These are phyloP conservation scores for Nettapus auritus DNA, from an alignment of 2,113 vertebrate genomes.

Conservation along the genomic window DNA sequence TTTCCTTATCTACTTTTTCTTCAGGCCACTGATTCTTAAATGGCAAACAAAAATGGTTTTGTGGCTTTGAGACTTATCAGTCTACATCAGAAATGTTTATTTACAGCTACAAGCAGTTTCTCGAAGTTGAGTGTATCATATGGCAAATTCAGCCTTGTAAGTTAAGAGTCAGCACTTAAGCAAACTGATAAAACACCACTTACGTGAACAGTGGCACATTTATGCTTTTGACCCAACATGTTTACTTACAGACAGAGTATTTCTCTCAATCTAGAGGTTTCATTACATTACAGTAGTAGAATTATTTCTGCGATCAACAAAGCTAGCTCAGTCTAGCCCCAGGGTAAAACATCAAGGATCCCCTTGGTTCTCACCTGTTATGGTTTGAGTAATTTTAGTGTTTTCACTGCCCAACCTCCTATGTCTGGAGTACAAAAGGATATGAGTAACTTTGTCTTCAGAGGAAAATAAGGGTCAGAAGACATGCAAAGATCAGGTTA, in stretches of 20 bases:
- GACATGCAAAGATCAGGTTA: neutral
- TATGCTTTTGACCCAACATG: neutral
- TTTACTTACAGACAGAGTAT: neutral
- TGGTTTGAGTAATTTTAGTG: neutral
- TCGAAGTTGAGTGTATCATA: neutral
- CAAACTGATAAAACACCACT: slow-evolving; percentile 55
- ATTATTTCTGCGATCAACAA: neutral
- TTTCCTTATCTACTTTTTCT: slow-evolving; percentile 42
- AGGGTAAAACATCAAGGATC: neutral
- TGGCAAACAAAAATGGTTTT: slow-evolving; percentile 50
- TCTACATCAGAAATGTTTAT: slow-evolving; percentile 46
- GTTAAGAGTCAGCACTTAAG: slow-evolving; percentile 34
- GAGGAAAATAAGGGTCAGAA: neutral
- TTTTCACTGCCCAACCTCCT: neutral
- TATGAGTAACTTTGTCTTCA: neutral
- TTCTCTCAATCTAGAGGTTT: neutral
- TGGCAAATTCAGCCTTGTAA: slow-evolving; percentile 27
- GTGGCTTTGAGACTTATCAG: slow-evolving; percentile 44
- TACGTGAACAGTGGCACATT: slow-evolving; percentile 36
- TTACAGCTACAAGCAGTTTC: slow-evolving; percentile 41
- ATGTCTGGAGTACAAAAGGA: neutral
- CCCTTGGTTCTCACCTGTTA: neutral
- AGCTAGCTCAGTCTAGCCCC: neutral
- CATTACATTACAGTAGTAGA: neutral
- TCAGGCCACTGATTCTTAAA: slow-evolving; percentile 35